Conservation (phyloP, 2,797 vertebrate species). For the Chelon auratus region DNA sequence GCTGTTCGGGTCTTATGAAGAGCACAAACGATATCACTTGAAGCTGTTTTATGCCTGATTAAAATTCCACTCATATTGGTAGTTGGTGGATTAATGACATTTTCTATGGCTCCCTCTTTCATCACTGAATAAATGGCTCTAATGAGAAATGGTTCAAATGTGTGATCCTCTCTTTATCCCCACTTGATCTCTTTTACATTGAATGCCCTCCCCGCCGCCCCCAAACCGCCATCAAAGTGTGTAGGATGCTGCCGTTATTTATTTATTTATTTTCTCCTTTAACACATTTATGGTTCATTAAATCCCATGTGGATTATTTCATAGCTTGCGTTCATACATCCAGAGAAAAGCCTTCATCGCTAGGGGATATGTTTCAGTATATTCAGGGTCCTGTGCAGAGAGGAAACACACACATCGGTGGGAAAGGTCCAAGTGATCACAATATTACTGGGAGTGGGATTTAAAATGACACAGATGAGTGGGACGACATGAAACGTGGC, state of each 20-base stretch:
- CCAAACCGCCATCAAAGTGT: background rate
- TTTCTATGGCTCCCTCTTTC: slow-evolving; percentile 47
- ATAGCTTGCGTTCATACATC: slow-evolving; percentile 24
- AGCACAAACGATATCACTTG: slow-evolving; percentile 27
- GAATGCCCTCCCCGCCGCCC: background rate
- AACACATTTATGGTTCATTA: slow-evolving; percentile 26
- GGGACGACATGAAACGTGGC: background rate
- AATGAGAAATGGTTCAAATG: slow-evolving; percentile 53
- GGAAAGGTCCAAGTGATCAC: background rate
- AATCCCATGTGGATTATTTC: slow-evolving; percentile 24
- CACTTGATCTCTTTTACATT: slow-evolving; percentile 39
- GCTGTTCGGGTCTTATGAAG: slow-evolving; percentile 18
- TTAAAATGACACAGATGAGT: background rate
- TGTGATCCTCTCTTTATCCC: slow-evolving; percentile 55
- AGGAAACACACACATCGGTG: background rate
- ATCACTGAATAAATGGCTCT: slow-evolving; percentile 64
- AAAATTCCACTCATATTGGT: slow-evolving; percentile 29
- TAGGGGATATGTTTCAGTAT: background rate
- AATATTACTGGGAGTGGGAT: background rate
- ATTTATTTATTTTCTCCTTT: slow-evolving; percentile 6
- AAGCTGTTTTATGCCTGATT: slow-evolving; percentile 28
- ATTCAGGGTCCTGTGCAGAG: background rate
- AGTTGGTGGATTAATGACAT: slow-evolving; percentile 50
- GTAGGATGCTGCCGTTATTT: slow-evolving; percentile 2
- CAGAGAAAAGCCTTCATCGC: slow-evolving; percentile 9